Evolutionary conservation across 2,797 vertebrate species (phyloP), one percentile per base, ranked within the genome.

Genomic region (Myotis planiceps): DNA sequence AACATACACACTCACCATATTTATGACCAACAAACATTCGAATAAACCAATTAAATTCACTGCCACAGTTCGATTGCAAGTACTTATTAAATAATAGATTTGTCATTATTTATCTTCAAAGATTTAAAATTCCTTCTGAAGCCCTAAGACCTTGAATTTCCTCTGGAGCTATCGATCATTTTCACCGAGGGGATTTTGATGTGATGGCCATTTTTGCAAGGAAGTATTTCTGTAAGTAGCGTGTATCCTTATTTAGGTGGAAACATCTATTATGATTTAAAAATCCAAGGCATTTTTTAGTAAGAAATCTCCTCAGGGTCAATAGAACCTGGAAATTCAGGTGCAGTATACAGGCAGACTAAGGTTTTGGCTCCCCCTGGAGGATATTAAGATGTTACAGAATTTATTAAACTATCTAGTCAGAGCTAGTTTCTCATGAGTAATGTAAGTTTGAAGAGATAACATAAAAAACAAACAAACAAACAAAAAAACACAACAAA

Each of bases 291-390:
- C 6, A 42, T 69, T 32, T 89, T 19, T 76, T 72, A 25, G 1
- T 34, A 90, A 71, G 15, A 32, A 94, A 90, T 74, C 14, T 51
- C 66, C 51, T 72, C 29, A 9, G 16, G 16, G 27, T 63, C 18
- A 10, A 13, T 5, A 9, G 29, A 75, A 82, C 27, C 29, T 92
- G 13, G 80, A 74, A 18, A 74, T 9, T 3, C 39, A 39, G 34
- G 27, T 9, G 3, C 45, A 5, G 2, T 58, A 9, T 4, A 63
- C 18, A 25, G 15, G 5, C 49, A 90, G 42, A 45, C 21, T 95
- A 65, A 88, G 85, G 74, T 79, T 96, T 92, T 94, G 88, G 82
- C 85, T 92, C 88, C 69, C 74, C 69, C 81, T 92, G 81, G 74
- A 96, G 96, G 92, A 82, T 13, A 60, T 34, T 49, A 82, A 6